A percentile compares a stretch with the other conserved stretches of the same genome.
Evolutionary conservation across 2,797 vertebrate genomes (phyloP).

Genomic region (Kryptopterus vitreolus): DNA sequence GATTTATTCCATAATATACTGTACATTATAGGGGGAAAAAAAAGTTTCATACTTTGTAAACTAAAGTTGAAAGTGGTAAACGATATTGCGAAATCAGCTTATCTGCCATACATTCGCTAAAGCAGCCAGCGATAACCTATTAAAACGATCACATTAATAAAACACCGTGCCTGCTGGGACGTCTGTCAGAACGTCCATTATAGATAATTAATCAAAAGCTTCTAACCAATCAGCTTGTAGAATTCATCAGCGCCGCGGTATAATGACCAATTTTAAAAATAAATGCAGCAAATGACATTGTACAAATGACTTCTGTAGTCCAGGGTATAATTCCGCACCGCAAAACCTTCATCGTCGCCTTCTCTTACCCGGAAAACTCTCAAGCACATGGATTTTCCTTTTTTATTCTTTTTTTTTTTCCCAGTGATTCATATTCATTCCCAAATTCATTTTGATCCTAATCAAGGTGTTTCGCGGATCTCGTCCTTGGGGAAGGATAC

Average conservation of each 20-base stretch:
- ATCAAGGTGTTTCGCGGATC: conserved; percentile 40
- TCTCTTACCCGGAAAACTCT: conserved; percentile 8
- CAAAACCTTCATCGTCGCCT: background rate
- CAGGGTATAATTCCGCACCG: background rate
- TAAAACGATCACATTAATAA: background rate
- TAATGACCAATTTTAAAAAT: background rate
- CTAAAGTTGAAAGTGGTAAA: no score
- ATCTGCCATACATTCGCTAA: background rate
- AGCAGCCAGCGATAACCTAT: background rate
- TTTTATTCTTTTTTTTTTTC: no score
- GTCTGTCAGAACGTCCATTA: background rate
- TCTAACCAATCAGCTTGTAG: background rate
- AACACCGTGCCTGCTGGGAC: background rate
- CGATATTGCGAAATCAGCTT: no score
- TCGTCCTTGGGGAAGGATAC: conserved; percentile 55
- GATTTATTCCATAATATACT: no score
- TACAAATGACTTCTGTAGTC: conserved; percentile 5
- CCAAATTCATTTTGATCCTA: conserved; percentile 51
- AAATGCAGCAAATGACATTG: background rate
- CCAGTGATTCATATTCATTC: conserved; percentile 48
- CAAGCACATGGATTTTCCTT: conserved; percentile 37
- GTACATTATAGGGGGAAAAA: background rate
- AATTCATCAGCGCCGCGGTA: background rate
- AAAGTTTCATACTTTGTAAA: background rate
- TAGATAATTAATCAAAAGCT: background rate